Conservation (phyloP, 2,888 invertebrate species). For the Amitus sp. region DNA sequence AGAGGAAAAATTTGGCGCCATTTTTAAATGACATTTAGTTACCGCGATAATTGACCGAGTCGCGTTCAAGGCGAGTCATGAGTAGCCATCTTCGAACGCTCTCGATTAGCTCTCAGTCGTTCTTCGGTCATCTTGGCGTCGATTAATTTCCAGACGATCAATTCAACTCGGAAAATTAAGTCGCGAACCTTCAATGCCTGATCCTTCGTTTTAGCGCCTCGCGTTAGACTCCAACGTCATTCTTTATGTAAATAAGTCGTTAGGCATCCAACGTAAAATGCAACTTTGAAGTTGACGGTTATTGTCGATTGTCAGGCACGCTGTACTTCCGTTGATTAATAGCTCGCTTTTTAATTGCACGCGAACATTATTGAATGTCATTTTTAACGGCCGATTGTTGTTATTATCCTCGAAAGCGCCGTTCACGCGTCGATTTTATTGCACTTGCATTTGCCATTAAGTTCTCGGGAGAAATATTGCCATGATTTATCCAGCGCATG, state of each 20-base stretch:
- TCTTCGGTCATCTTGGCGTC: conserved; percentile 44
- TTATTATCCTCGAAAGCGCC: too few relatives aligned
- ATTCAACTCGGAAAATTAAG: conserved; percentile 38
- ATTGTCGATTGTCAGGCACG: conserved; percentile 13
- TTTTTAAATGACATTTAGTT: too few relatives aligned
- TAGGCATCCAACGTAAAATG: conserved; percentile 3
- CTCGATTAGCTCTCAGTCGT: conserved; percentile 30
- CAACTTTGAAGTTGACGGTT: conserved; percentile 7
- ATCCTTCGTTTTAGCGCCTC: conserved; percentile 14
- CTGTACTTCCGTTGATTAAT: conserved; percentile 8
- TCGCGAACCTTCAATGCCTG: conserved; percentile 29
- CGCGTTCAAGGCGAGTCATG: conserved; percentile 31
- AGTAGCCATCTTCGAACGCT: too few relatives aligned
- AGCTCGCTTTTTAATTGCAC: conserved; percentile 7
- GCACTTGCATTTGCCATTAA: background rate
- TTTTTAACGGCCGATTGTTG: background rate
- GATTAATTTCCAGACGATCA: conserved; percentile 47
- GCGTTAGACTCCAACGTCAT: conserved; percentile 15
- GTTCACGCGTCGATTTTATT: too few relatives aligned
- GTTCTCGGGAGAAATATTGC: background rate
- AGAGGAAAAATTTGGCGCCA: too few relatives aligned
- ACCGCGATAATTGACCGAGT: too few relatives aligned
- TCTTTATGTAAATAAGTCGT: conserved; percentile 23
- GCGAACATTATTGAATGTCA: conserved; percentile 7
- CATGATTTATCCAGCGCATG: too few relatives aligned